Percentiles rank a stretch among this genome's conserved stretches.
Conservation (phyloP, 2,113 vertebrate species). For the Jaculus jaculus region DNA sequence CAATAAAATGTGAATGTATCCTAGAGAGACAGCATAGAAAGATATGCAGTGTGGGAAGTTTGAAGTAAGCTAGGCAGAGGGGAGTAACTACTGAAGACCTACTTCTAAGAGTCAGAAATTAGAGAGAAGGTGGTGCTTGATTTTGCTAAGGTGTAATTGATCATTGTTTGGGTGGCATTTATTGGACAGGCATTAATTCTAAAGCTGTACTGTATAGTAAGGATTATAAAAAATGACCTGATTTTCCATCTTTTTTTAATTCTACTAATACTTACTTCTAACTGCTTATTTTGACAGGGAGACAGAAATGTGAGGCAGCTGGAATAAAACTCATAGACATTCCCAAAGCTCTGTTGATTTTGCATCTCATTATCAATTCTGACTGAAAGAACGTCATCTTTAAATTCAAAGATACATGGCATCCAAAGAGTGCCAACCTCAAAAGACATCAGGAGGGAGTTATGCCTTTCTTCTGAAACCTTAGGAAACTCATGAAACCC, state of each 20-base stretch:
- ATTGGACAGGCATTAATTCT: not conserved
- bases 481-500: slow-evolving; percentile 27
- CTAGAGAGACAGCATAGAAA: not conserved
- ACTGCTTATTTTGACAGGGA: slow-evolving; percentile 61
- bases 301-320: slow-evolving; percentile 68
- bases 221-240: slow-evolving; percentile 49
- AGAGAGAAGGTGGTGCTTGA: not conserved
- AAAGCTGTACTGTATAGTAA: slow-evolving; percentile 4
- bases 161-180: slow-evolving; percentile 18
- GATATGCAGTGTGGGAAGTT: no score
- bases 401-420: slow-evolving; percentile 26
- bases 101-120: not conserved
- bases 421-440: not conserved
- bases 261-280: slow-evolving; percentile 10
- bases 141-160: not conserved
- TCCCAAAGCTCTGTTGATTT: slow-evolving; percentile 35
- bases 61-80: no score
- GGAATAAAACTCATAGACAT: not conserved
- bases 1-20: not conserved
- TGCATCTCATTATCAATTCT: slow-evolving; percentile 40
- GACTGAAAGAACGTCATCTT: not conserved
- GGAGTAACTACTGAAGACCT: not conserved
- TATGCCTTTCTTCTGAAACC: slow-evolving; percentile 10
- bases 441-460: not conserved
- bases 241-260: slow-evolving; percentile 56